A percentile compares a stretch with the other conserved stretches of the same genome.
Evolutionary conservation across 2,888 invertebrate species (phyloP).

Genomic region (Heliconius sara): DNA sequence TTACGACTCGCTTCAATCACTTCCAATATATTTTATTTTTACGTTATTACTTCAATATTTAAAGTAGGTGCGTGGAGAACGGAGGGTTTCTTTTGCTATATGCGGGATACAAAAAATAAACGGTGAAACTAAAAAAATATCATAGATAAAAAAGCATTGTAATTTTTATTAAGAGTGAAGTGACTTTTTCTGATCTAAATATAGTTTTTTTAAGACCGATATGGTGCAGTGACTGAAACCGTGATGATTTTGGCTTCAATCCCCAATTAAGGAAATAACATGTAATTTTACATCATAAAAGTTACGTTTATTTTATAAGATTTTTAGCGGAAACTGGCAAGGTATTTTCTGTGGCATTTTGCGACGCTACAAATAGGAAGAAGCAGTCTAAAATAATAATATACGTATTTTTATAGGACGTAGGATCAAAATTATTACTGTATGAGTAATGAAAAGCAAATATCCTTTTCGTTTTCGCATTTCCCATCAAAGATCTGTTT

Average conservation of each 20-base stretch:
- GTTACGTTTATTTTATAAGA: no score
- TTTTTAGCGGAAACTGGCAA: not conserved
- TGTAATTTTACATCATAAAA: no score
- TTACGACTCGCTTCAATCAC: no score
- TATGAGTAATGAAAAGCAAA: constrained; percentile 5
- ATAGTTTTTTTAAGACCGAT: no score
- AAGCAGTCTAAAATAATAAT: not conserved
- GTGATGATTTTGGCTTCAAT: no score
- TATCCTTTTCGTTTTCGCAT: not conserved
- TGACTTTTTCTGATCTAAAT: no score
- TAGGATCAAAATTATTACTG: not conserved
- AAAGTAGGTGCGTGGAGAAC: no score
- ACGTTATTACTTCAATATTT: no score
- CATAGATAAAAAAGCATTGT: not conserved
- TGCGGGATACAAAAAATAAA: not conserved
- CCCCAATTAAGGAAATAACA: no score
- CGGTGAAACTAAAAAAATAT: not conserved
- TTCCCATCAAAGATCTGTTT: not conserved
- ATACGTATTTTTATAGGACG: not conserved
- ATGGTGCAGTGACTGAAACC: no score
- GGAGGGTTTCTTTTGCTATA: not conserved
- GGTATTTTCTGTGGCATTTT: not conserved
- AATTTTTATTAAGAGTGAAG: no score
- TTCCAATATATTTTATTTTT: no score
- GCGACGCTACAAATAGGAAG: not conserved